Conservation (phyloP, 2,888 invertebrate species). For the Lycia hirtaria region DNA sequence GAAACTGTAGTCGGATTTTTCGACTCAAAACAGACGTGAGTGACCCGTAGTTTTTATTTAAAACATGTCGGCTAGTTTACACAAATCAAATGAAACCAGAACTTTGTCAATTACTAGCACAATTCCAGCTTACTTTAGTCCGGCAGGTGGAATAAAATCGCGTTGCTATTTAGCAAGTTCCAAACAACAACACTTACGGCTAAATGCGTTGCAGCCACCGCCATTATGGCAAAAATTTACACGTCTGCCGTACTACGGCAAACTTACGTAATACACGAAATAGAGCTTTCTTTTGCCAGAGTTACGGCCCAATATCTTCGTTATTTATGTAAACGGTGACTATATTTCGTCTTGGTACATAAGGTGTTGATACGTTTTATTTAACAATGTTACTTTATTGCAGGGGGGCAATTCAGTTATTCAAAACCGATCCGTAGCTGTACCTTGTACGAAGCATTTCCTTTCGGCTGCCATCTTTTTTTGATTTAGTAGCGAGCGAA, state of each 20-base stretch:
- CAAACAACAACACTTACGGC: conserved; percentile 31
- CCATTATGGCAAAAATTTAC: conserved; percentile 23
- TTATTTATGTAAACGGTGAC: not conserved
- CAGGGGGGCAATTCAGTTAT: no score
- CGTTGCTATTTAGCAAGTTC: conserved; percentile 16
- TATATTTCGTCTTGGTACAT: no score
- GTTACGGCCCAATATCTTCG: conserved; percentile 1
- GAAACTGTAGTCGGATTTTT: no score
- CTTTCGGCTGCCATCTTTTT: no score
- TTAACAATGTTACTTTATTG: no score
- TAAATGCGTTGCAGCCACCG: conserved; percentile 29
- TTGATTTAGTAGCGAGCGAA: no score
- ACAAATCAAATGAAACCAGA: not conserved
- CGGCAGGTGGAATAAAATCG: conserved; percentile 20
- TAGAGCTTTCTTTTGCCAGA: conserved; percentile 18
- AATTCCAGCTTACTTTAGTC: conserved; percentile 11
- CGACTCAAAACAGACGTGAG: no score
- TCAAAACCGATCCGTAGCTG: no score
- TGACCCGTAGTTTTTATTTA: no score
- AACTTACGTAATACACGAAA: conserved; percentile 9
- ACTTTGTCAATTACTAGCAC: not conserved
- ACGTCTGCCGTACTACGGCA: conserved; percentile 12
- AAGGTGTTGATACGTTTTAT: no score
- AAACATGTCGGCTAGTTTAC: no score
- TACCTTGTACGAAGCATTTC: no score